These are phyloP conservation scores for Tupaia chinensis DNA, from an alignment of 2,113 vertebrate species.

Conservation along the genomic window DNA sequence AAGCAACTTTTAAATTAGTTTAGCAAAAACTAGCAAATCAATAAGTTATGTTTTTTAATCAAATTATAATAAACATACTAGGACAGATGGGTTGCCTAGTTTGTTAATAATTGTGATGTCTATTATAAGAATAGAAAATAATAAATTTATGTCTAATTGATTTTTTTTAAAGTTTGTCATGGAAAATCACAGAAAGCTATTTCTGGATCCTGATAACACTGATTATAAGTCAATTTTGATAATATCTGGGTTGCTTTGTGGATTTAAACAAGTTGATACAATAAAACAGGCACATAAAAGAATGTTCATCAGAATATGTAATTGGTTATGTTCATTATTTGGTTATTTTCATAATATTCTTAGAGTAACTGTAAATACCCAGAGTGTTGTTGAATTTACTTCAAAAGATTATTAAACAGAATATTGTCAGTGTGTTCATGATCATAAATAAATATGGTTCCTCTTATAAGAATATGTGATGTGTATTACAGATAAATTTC, in stretches of 20 bases:
- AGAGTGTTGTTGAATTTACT: slow-evolving; percentile 10
- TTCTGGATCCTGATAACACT: slow-evolving; percentile 16
- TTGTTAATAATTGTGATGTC: slow-evolving; percentile 39
- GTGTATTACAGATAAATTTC: slow-evolving; percentile 61
- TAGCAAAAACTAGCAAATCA: slow-evolving; percentile 56
- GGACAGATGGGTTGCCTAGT: slow-evolving; percentile 6
- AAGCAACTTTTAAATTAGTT: slow-evolving; percentile 50
- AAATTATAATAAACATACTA: slow-evolving; percentile 50
- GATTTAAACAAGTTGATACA: slow-evolving; percentile 32
- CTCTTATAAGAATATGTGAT: slow-evolving; percentile 24
- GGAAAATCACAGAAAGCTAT: neutral
- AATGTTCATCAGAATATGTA: neutral
- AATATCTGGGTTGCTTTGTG: neutral
- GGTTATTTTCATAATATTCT: slow-evolving; percentile 50
- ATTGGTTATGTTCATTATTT: neutral
- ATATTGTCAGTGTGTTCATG: slow-evolving; percentile 36
- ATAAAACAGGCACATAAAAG: slow-evolving; percentile 30
- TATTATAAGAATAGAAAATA: slow-evolving; percentile 17
- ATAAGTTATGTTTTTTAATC: slow-evolving; percentile 38
- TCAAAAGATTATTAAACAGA: slow-evolving; percentile 51
- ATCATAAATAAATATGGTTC: slow-evolving; percentile 61
- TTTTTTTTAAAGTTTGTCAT: slow-evolving; percentile 24
- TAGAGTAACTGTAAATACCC: slow-evolving; percentile 6
- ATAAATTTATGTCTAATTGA: slow-evolving; percentile 6
- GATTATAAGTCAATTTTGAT: slow-evolving; percentile 29